These are phyloP conservation scores for Periophthalmus magnuspinnatus DNA, from an alignment of 2,797 vertebrate genomes.

Conservation along the genomic window DNA sequence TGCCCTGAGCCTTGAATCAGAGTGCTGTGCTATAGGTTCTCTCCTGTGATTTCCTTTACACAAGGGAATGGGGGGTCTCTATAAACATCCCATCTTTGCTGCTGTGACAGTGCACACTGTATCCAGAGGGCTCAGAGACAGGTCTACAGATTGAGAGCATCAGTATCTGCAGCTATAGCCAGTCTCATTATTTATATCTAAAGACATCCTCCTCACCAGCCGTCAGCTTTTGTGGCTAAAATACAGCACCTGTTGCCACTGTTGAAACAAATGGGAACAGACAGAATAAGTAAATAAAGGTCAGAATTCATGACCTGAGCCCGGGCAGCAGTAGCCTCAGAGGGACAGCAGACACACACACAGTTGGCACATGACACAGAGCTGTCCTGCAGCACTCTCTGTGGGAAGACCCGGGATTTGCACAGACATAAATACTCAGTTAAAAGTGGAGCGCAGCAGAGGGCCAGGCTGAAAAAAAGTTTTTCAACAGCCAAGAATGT, in stretches of 20 bases:
- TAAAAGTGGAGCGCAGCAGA: background rate
- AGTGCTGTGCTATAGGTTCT: background rate
- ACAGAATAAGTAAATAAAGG: conserved; percentile 70
- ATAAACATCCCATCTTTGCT: background rate
- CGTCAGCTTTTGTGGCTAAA: conserved; percentile 17
- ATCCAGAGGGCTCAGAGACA: conserved; percentile 4
- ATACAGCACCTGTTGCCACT: conserved; percentile 46
- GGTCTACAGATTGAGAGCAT: conserved; percentile 5
- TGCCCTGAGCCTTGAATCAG: background rate
- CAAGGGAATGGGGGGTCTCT: conserved; percentile 12
- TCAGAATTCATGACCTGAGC: conserved; percentile 64
- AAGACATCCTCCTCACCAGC: conserved; percentile 19
- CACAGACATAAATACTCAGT: background rate
- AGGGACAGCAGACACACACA: conserved; percentile 54
- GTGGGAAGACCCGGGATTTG: conserved; percentile 16
- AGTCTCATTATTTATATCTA: conserved; percentile 4
- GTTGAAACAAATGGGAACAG: conserved; percentile 48
- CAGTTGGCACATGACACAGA: conserved; percentile 59
- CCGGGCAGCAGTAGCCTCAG: conserved; percentile 25
- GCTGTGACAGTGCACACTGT: background rate
- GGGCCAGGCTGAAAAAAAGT: background rate
- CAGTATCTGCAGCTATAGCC: conserved; percentile 6
- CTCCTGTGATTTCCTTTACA: conserved; percentile 1
- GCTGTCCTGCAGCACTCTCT: conserved; percentile 55
- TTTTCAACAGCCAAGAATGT: background rate